Conservation (phyloP, 2,113 vertebrate species). For the Lathamus discolor region DNA sequence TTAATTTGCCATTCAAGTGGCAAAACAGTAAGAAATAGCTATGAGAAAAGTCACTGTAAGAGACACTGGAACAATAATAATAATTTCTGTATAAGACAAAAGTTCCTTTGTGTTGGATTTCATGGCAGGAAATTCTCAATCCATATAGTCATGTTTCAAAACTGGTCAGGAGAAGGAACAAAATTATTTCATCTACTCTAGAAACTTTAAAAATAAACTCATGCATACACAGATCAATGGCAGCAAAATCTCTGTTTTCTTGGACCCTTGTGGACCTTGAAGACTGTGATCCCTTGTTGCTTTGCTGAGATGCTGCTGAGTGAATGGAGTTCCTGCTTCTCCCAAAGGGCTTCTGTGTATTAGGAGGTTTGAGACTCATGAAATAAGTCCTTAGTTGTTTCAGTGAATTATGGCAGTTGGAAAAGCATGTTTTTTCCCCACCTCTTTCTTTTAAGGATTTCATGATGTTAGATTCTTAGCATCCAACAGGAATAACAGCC, state of each 20-base stretch:
- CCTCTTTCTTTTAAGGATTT: background rate
- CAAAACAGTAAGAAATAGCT: background rate
- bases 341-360: background rate
- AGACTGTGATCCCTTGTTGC: background rate
- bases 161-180: background rate
- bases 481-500: background rate
- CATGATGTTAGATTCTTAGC: background rate
- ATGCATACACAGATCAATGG: background rate
- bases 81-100: background rate
- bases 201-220: background rate
- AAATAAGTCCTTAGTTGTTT: background rate
- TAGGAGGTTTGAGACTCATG: background rate
- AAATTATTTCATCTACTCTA: background rate
- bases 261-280: background rate
- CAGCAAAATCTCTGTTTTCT: background rate
- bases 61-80: background rate
- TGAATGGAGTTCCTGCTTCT: background rate
- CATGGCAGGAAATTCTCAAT: background rate
- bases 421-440: background rate
- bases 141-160: background rate
- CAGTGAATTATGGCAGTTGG: background rate
- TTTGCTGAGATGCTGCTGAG: background rate
- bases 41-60: background rate
- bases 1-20: background rate
- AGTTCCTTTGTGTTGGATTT: background rate